phyloP scores from a whole-genome alignment of 2,888 invertebrate genomes.

The Drosophila maculinotata region DNA sequence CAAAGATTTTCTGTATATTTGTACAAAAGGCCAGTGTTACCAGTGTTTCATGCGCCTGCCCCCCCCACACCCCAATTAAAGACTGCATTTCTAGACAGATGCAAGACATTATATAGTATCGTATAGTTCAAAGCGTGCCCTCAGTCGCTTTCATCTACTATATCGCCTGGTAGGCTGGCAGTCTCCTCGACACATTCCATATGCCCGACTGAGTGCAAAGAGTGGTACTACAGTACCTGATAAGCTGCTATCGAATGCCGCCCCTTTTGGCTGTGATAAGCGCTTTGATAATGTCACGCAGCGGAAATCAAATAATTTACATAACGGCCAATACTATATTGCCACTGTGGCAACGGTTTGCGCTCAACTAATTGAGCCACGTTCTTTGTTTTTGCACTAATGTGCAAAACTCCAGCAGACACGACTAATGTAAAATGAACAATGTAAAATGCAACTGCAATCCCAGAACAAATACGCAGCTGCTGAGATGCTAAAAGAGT shows the following conservation, averaged over 20 bases:
- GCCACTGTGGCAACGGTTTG: slow-evolving; percentile 23
- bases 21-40: slow-evolving; percentile 43
- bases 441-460: slow-evolving; percentile 19
- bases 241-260: slow-evolving; percentile 54
- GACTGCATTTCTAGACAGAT: slow-evolving; percentile 33
- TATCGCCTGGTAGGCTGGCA: neutral
- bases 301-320: slow-evolving; percentile 68
- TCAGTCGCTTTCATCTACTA: slow-evolving; percentile 46
- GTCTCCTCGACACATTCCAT: slow-evolving; percentile 43
- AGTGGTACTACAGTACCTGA: slow-evolving; percentile 14
- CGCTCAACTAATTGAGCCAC: slow-evolving; percentile 39
- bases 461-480: slow-evolving; percentile 4
- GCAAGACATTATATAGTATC: slow-evolving; percentile 17
- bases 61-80: slow-evolving; percentile 1
- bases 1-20: slow-evolving; percentile 73
- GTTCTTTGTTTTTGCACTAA: slow-evolving; percentile 21
- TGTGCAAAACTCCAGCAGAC: slow-evolving; percentile 33
- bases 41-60: slow-evolving; percentile 8
- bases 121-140: slow-evolving; percentile 46
- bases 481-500: neutral
- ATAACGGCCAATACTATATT: slow-evolving; percentile 43
- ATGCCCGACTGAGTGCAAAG: slow-evolving; percentile 25
- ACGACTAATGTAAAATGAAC: slow-evolving; percentile 31
- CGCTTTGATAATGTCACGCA: slow-evolving; percentile 46
- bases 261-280: slow-evolving; percentile 51